Evolutionary conservation across 2,113 vertebrate species (phyloP).

Genomic region (Sinocyclocheilus anophthalmus): DNA sequence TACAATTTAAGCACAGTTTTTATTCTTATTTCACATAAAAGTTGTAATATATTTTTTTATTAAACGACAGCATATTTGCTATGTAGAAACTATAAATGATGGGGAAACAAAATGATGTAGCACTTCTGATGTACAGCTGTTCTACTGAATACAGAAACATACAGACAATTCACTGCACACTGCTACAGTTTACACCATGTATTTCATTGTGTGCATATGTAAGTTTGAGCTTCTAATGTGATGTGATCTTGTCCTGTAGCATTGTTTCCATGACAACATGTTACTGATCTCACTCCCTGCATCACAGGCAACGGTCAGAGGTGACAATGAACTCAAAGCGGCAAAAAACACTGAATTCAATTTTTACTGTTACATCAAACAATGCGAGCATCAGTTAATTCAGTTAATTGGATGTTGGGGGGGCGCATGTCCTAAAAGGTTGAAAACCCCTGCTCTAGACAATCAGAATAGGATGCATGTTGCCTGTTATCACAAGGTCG

Average conservation of each 20-base stretch:
- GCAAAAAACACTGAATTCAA: not conserved
- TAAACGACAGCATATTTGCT: too few species aligned
- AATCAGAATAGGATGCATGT: not conserved
- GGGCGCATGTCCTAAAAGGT: too few species aligned
- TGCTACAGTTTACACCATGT: not conserved
- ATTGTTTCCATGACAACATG: conserved; percentile 17
- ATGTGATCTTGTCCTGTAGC: not conserved
- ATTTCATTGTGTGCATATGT: not conserved
- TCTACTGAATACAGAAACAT: not conserved
- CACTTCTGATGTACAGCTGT: too few species aligned
- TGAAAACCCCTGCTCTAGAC: not conserved
- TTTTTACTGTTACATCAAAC: conserved; percentile 5
- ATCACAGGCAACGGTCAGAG: conserved; percentile 3
- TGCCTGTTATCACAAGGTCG: not conserved
- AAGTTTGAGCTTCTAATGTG: not conserved
- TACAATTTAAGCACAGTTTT: too few species aligned
- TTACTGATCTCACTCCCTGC: not conserved
- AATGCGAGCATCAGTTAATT: too few species aligned
- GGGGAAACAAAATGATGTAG: too few species aligned
- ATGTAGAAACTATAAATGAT: too few species aligned
- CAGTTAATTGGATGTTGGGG: too few species aligned
- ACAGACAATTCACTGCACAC: too few species aligned
- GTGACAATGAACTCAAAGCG: not conserved
- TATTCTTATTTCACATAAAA: too few species aligned
- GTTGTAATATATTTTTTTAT: too few species aligned